phyloP scores from a whole-genome alignment of 2,113 vertebrate genomes.

The Silurus asotus region DNA sequence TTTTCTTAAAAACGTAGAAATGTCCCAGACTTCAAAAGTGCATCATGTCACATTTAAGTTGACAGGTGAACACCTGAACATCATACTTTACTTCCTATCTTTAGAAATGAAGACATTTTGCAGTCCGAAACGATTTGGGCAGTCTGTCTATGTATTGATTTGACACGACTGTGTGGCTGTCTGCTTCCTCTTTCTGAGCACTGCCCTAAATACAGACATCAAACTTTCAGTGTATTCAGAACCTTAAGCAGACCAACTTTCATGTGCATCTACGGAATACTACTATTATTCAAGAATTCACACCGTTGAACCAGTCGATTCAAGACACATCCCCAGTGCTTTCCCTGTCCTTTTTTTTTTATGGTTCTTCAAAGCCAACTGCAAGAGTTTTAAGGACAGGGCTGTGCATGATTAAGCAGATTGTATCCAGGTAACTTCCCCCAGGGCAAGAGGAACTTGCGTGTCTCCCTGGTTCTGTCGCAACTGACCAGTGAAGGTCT shows the following conservation, averaged over 20 bases:
- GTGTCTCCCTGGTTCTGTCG: constrained; percentile 12
- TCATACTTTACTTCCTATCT: neutral
- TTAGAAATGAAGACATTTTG: neutral
- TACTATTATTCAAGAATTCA: neutral
- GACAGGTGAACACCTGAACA: neutral
- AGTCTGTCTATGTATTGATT: neutral
- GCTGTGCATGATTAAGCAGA: no score
- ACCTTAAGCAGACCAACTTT: neutral
- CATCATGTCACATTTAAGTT: neutral
- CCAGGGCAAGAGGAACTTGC: neutral
- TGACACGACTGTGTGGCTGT: neutral
- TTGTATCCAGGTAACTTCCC: neutral
- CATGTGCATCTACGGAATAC: neutral
- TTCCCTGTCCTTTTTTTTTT: no score
- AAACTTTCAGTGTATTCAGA: neutral
- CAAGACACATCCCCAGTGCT: neutral
- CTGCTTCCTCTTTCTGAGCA: neutral
- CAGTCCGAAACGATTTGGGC: neutral
- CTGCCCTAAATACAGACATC: neutral
- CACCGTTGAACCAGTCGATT: no score
- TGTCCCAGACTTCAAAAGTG: neutral
- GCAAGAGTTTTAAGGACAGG: neutral
- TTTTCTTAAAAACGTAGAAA: neutral
- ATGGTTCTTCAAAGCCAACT: neutral
- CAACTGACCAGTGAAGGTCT: neutral